These are phyloP conservation scores for Cryptoblepharus egeriae DNA, from an alignment of 2,797 vertebrate species.

Conservation along the genomic window DNA sequence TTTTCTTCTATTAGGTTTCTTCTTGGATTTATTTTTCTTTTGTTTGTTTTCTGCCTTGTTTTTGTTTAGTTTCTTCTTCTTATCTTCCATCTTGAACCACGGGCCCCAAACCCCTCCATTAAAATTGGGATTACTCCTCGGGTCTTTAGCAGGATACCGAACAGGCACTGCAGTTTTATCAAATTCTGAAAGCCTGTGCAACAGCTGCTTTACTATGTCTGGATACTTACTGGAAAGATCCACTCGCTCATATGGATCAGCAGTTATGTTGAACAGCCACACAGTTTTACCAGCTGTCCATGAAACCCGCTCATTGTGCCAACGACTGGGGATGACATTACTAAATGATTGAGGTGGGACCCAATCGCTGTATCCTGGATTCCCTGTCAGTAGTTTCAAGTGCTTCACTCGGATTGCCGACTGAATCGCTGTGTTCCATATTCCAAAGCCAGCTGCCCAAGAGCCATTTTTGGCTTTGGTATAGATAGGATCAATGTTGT, in stretches of 20 bases:
- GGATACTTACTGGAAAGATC: conserved; percentile 90
- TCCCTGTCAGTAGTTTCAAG: conserved; percentile 96
- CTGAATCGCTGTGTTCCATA: conserved; percentile 96
- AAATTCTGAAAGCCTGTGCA: conserved; percentile 88
- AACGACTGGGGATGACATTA: conserved; percentile 85
- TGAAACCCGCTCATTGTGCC: conserved; percentile 89
- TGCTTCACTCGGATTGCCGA: conserved; percentile 92
- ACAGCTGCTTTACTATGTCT: conserved; percentile 89
- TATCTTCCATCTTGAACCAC: conserved; percentile 89
- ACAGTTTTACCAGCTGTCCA: conserved; percentile 89
- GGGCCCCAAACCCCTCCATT: conserved; percentile 97
- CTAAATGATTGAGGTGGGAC: conserved; percentile 96
- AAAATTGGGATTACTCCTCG: conserved; percentile 93
- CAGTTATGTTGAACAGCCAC: conserved; percentile 98
- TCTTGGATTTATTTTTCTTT: conserved; percentile 71
- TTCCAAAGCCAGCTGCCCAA: conserved; percentile 90
- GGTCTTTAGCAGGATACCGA: conserved; percentile 92
- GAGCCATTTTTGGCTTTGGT: conserved; percentile 93
- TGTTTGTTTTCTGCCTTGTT: conserved; percentile 77
- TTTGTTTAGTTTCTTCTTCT: conserved; percentile 67
- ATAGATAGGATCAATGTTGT: conserved; percentile 97
- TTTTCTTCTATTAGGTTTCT: conserved; percentile 60
- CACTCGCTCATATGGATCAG: conserved; percentile 93
- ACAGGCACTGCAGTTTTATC: conserved; percentile 92
- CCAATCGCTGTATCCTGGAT: conserved; percentile 95